These are phyloP conservation scores for Paramormyrops kingsleyae DNA, from an alignment of 2,113 vertebrate genomes.

Conservation along the genomic window DNA sequence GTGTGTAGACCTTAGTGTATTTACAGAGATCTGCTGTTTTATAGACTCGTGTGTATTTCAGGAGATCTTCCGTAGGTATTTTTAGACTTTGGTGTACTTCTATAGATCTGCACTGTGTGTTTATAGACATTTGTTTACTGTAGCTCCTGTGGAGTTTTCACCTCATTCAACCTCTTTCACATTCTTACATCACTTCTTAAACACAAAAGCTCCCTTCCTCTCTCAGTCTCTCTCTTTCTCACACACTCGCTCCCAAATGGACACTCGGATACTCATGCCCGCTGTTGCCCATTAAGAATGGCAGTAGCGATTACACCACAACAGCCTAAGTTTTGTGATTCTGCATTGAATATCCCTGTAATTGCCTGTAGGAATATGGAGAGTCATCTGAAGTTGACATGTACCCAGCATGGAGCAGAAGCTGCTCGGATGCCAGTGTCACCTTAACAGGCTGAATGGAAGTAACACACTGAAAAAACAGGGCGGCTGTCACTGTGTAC, in stretches of 20 bases:
- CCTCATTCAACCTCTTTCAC: neutral
- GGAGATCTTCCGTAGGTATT: neutral
- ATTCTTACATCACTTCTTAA: neutral
- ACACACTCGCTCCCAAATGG: neutral
- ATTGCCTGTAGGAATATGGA: neutral
- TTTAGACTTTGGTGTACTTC: neutral
- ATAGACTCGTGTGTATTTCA: neutral
- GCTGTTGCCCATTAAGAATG: neutral
- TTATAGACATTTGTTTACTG: neutral
- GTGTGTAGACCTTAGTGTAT: neutral
- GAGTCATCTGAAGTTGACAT: neutral
- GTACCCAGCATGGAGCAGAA: neutral
- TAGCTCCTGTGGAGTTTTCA: neutral
- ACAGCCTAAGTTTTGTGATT: neutral
- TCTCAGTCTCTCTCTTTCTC: neutral
- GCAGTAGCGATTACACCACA: neutral
- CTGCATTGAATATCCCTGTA: neutral
- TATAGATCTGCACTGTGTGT: neutral
- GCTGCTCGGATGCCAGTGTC: neutral
- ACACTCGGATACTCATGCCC: neutral
- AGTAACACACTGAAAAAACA: neutral
- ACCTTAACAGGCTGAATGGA: neutral
- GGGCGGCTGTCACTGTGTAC: neutral
- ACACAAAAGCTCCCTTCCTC: neutral
- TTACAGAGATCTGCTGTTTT: neutral